Base-by-base conservation (phyloP, 2,888 invertebrate genomes). In the Polyommatus iphigenia region DNA sequence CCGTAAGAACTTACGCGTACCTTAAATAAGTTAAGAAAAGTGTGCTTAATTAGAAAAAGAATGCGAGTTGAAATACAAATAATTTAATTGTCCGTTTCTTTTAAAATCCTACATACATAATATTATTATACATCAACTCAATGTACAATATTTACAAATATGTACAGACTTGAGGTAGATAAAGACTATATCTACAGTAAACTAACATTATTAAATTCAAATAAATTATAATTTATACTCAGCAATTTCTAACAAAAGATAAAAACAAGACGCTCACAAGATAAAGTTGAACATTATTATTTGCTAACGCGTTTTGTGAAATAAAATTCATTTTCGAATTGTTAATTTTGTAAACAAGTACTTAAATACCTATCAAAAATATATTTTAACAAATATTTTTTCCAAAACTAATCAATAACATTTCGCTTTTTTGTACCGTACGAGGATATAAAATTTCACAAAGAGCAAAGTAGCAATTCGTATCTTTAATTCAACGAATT, bases 121-220 rank as follows among this genome's bases (percentile, higher is more conserved):
- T 36, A 13, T 46, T 46, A 32, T 13, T 76, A 73, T 76, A 78
- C 75, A 78, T 29, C 46, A 57, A 71, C 50, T 67, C 76, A 67
- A 78, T 59, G 71, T 80, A 80, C 73, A 80, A 79, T 79, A 78
- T 79, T 78, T 59, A 59, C 59, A 59, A 67, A 18, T 54, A 54
- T 54, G 54, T 54, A 54, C 54, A 54, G 18, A 54, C 18, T 54
- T 54, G 80, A 81, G 81, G 80, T 81, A 82, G 79, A 20, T 72
- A 20, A 13, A 67, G 29, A n/a, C 72, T 41, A 71, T 41, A 76
- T 32, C 79, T 79, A 76, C 79, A 80, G n/a, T 41, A n/a, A 72
- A 41, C 72, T 72, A 72, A 36, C 24, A 20, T 71, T 36, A 2
- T 71, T 7, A 36, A 36, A 36, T 10, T 13, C 29, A 71, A 10